Conservation (phyloP, 2,888 invertebrate genomes). For the Rosalia funebris region DNA sequence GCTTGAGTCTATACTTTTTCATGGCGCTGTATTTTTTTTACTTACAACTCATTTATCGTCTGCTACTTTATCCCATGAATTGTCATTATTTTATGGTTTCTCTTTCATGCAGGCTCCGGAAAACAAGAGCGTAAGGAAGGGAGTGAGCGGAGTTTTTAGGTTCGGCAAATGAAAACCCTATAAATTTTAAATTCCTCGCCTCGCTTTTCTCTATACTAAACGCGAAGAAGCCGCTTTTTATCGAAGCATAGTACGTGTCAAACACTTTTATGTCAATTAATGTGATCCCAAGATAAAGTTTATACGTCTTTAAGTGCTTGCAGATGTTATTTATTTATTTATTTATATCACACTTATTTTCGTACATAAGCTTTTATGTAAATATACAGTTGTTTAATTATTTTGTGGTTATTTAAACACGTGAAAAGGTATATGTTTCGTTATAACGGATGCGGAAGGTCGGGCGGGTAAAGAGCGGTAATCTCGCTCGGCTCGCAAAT, state of each 20-base stretch:
- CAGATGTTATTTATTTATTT: slow-evolving; percentile 23
- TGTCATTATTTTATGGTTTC: slow-evolving; percentile 20
- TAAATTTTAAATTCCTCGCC: slow-evolving; percentile 18
- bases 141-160: slow-evolving; percentile 72
- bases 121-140: slow-evolving; percentile 72
- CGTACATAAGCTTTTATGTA: slow-evolving; percentile 19
- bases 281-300: slow-evolving; percentile 19
- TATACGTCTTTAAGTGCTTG: slow-evolving; percentile 3
- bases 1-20: no score
- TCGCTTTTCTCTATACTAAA: slow-evolving; percentile 13
- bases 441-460: no score
- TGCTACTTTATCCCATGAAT: no score
- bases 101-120: slow-evolving; percentile 72
- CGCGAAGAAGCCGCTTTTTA: slow-evolving; percentile 8
- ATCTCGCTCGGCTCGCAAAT: no score
- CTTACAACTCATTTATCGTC: no score
- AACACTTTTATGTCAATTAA: slow-evolving; percentile 20
- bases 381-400: slow-evolving; percentile 23
- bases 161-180: slow-evolving; percentile 67
- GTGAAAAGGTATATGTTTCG: no score
- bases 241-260: not conserved
- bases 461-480: no score
- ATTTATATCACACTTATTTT: slow-evolving; percentile 25
- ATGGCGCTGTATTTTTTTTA: no score
- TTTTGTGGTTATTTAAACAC: not conserved